These are phyloP conservation scores for Scelioninae gen. 1 DNA, from an alignment of 2,888 invertebrate species.

Conservation along the genomic window DNA sequence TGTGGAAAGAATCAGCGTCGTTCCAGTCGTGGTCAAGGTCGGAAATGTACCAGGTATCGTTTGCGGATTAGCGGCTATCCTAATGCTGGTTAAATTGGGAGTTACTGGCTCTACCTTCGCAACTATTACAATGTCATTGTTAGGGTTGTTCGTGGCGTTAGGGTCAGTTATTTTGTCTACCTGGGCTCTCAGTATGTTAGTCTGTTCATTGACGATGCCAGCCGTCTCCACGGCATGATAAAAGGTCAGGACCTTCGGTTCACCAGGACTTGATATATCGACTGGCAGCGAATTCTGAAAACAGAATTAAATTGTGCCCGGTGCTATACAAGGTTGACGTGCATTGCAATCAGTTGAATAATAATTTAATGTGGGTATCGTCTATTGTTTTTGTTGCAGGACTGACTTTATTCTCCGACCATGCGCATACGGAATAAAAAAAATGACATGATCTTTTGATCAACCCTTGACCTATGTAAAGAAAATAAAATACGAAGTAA, in stretches of 20 bases:
- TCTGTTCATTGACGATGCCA: constrained; percentile 81
- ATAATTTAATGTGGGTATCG: constrained; percentile 46
- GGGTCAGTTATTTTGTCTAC: constrained; percentile 81
- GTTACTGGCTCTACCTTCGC: constrained; percentile 74
- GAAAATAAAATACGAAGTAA: constrained; percentile 72
- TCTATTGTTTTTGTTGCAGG: constrained; percentile 42
- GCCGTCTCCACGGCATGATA: constrained; percentile 82
- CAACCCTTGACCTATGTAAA: constrained; percentile 72
- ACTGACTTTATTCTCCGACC: constrained; percentile 35
- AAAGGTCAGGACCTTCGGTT: constrained; percentile 81
- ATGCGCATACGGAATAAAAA: constrained; percentile 31
- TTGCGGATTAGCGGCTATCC: constrained; percentile 74
- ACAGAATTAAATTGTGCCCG: constrained; percentile 77
- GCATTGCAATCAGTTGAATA: constrained; percentile 57
- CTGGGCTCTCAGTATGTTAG: constrained; percentile 74
- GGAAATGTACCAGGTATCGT: constrained; percentile 73
- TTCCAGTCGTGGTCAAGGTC: constrained; percentile 66
- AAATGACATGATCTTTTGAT: constrained; percentile 75
- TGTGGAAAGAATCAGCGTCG: constrained; percentile 31
- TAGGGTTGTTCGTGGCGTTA: constrained; percentile 79
- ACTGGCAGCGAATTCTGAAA: constrained; percentile 80
- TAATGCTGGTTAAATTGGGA: constrained; percentile 74
- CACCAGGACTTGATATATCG: constrained; percentile 80
- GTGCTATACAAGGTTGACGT: constrained; percentile 75
- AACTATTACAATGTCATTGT: constrained; percentile 80